A percentile compares a stretch with the other conserved stretches of the same genome.
Evolutionary conservation across 2,113 vertebrate genomes (phyloP).

Genomic region (Rhizomys pruinosus): DNA sequence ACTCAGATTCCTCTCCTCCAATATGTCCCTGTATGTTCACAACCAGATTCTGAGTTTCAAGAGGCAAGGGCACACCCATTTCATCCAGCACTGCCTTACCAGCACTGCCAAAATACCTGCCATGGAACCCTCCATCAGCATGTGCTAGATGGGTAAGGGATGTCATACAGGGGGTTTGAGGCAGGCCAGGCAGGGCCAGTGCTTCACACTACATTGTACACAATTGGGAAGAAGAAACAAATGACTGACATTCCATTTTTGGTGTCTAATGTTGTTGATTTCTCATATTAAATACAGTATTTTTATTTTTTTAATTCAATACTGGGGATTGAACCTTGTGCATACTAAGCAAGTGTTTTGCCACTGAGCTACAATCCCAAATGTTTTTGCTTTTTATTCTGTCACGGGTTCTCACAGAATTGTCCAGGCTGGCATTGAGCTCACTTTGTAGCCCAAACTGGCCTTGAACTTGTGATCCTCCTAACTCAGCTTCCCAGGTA

Average conservation of each 20-base stretch:
- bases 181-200: background rate
- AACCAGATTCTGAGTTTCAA: background rate
- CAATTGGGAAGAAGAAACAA: background rate
- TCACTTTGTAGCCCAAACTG: background rate
- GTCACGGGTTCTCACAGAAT: background rate
- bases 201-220: background rate
- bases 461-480: background rate
- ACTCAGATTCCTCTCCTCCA: background rate
- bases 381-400: background rate
- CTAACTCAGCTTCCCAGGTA: background rate
- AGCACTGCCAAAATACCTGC: background rate
- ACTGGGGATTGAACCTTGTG: background rate
- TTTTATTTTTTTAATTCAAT: background rate
- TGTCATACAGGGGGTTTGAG: background rate
- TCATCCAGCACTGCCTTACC: background rate
- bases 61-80: background rate
- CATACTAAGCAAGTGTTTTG: background rate
- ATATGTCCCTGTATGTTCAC: accelerated
- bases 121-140: background rate
- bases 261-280: background rate
- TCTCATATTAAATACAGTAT: background rate
- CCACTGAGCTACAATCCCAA: background rate
- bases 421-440: background rate
- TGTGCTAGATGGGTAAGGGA: background rate
- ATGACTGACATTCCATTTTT: background rate